phyloP scores from a whole-genome alignment of 2,888 invertebrate genomes.

The Polyommatus icarus region DNA sequence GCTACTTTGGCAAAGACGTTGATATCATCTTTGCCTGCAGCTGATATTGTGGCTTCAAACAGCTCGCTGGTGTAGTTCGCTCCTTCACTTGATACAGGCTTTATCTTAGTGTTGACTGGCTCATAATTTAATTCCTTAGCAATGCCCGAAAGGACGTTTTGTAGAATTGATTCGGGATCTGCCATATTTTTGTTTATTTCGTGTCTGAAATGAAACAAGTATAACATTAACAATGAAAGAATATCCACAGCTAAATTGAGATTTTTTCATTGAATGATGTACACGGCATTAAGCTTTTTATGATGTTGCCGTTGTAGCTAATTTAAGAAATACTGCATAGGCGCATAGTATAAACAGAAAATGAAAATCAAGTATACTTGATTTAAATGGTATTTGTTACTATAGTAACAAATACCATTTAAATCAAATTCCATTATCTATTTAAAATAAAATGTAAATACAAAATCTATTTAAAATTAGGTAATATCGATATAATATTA shows the following conservation, averaged over 20 bases:
- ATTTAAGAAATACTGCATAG: neutral
- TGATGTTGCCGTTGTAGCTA: neutral
- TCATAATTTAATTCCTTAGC: constrained; percentile 43
- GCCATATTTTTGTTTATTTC: neutral
- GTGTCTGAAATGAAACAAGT: constrained; percentile 13
- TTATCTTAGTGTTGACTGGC: constrained; percentile 41
- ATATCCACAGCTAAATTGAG: neutral
- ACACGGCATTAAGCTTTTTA: neutral
- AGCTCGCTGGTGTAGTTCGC: constrained; percentile 52
- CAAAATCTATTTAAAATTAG: too few relatives aligned
- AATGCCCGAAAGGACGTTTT: neutral
- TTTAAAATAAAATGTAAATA: too few relatives aligned
- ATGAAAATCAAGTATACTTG: neutral
- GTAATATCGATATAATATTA: too few relatives aligned
- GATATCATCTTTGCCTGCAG: constrained; percentile 39
- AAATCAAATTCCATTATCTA: neutral
- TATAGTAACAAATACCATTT: neutral
- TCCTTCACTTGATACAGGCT: constrained; percentile 47
- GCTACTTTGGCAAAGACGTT: constrained; percentile 38
- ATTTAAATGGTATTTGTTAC: too few relatives aligned
- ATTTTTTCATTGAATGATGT: neutral
- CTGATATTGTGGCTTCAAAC: constrained; percentile 43
- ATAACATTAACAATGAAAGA: neutral
- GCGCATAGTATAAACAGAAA: neutral
- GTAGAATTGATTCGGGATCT: neutral